Evolutionary conservation across 1,140 invertebrate genomes (phyloP), one percentile per base, ranked within the genome.

Genomic region (Drosophila sp.): DNA sequence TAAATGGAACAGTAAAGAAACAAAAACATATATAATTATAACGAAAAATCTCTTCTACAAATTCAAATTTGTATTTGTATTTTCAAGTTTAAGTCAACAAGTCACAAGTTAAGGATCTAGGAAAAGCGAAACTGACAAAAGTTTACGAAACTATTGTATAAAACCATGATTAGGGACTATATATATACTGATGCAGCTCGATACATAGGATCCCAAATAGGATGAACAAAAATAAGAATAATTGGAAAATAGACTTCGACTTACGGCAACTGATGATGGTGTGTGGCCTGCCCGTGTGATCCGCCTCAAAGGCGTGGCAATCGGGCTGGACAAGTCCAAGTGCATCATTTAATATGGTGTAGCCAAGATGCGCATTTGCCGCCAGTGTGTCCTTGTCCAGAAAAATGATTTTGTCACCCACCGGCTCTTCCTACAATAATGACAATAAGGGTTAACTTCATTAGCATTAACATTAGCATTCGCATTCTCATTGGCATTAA

Each of bases 191-290:
- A n/a, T n/a, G n/a, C n/a, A n/a, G n/a, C n/a, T n/a, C n/a, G n/a
- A n/a, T n/a, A n/a, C n/a, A n/a, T n/a, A n/a, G n/a, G n/a, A n/a
- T n/a, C n/a, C n/a, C n/a, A n/a, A n/a, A n/a, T n/a, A n/a, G n/a
- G 16, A 1, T 21, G 21, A 21, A 21, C 21, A 48, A 11, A 7
- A 2, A 32, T 1, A 27, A 16, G 13, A 14, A 40, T 13, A 6
- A 1, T 18, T n/a, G n/a, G n/a, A n/a, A n/a, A n/a, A n/a, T n/a
- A n/a, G 29, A 56, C 7, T 0, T 4, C 7, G 2, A 91, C 91
- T 77, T 78, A 92, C 91, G 91, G 16, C 91, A 92, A 46, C 90
- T 92, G 18, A 92, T 74, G 7, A 90, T 89, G 25, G 91, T 87
- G 40, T 87, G 81, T 2, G 80, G 81, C 25, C 83, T 76, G 50